These are phyloP conservation scores for Psettodes erumei DNA, from an alignment of 2,113 vertebrate species.

Conservation along the genomic window DNA sequence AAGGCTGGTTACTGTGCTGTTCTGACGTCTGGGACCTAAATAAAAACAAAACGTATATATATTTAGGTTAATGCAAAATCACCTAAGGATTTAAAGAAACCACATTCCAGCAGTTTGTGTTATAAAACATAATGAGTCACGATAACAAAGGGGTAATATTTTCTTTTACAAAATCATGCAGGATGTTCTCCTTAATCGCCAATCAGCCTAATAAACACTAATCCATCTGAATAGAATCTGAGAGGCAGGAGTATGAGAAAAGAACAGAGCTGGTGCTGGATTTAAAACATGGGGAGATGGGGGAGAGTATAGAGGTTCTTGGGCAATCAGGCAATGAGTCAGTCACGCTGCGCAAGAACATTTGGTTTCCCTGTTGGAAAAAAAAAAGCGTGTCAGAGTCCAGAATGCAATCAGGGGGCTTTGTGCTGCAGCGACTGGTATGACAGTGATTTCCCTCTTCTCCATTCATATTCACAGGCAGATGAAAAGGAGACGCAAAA, in stretches of 20 bases:
- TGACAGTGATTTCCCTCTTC: conserved; percentile 77
- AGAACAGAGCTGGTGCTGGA: conserved; percentile 22
- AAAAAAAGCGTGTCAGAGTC: conserved; percentile 70
- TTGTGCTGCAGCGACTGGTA: conserved; percentile 74
- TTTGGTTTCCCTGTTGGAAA: conserved; percentile 76
- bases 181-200: conserved; percentile 24
- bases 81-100: conserved; percentile 4
- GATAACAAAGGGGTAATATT: background rate
- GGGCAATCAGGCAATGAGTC: conserved; percentile 79
- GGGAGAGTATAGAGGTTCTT: conserved; percentile 30
- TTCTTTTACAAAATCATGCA: background rate
- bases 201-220: conserved; percentile 19
- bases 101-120: background rate
- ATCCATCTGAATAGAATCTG: conserved; percentile 38
- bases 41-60: conserved; percentile 21
- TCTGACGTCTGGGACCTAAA: conserved; percentile 55
- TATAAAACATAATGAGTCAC: background rate
- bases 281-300: conserved; percentile 36
- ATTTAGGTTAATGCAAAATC: conserved; percentile 11
- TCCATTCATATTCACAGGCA: conserved; percentile 64
- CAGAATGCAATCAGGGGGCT: conserved; percentile 81
- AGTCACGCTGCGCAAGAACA: conserved; percentile 77
- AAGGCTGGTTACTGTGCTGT: conserved; percentile 42
- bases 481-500: conserved; percentile 66
- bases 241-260: conserved; percentile 29